A percentile compares a stretch with the other conserved stretches of the same genome.
Evolutionary conservation across 2,113 vertebrate species (phyloP).

Genomic region (Terrapene triunguis): DNA sequence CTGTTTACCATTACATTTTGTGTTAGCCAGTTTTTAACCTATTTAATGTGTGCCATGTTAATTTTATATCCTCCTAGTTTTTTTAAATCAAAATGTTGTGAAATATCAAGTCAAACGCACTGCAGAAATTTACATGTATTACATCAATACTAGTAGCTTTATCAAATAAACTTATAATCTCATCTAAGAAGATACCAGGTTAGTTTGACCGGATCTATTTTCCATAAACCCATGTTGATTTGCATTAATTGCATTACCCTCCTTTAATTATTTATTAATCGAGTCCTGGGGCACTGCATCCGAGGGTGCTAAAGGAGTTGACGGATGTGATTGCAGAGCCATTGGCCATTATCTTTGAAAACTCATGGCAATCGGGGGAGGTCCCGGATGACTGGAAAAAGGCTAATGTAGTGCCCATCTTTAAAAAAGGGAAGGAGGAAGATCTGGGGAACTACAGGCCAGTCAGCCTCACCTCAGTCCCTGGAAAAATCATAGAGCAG

Average conservation of each 20-base stretch:
- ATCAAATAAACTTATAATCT: background rate
- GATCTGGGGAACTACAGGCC: too few relatives aligned
- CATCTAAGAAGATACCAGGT: background rate
- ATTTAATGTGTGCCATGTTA: background rate
- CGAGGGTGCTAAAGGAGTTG: too few relatives aligned
- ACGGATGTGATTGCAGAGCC: too few relatives aligned
- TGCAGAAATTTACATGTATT: background rate
- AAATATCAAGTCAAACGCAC: background rate
- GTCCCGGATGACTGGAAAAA: too few relatives aligned
- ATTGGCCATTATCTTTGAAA: too few relatives aligned
- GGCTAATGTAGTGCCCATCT: too few relatives aligned
- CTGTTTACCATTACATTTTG: background rate
- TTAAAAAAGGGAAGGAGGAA: too few relatives aligned
- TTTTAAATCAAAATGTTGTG: background rate
- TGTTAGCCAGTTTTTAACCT: background rate
- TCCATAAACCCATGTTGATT: background rate
- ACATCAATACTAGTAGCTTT: background rate
- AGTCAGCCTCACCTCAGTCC: too few relatives aligned
- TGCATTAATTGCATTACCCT: background rate
- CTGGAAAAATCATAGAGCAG: too few relatives aligned
- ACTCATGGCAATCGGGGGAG: too few relatives aligned
- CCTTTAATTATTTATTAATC: background rate
- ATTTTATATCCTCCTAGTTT: background rate
- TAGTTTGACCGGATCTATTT: background rate
- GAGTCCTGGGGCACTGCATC: background rate